Percentiles rank a stretch among this genome's conserved stretches.
These are phyloP conservation scores for Thunnus albacares DNA, from an alignment of 2,797 vertebrate genomes.

Conservation along the genomic window DNA sequence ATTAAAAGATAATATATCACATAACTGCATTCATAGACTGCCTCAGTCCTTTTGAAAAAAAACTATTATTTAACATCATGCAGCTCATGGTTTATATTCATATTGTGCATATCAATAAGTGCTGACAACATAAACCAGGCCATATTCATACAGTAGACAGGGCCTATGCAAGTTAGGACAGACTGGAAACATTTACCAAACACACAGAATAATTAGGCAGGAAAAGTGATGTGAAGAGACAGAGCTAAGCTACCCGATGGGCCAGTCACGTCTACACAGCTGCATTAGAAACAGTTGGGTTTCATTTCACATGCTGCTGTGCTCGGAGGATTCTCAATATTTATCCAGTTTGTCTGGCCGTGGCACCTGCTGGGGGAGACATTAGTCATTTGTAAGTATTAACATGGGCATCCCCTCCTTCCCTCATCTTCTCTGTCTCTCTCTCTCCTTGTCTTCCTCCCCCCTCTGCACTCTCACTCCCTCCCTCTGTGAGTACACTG, in stretches of 20 bases:
- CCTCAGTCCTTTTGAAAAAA: not conserved
- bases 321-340: conserved; percentile 84
- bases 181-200: conserved; percentile 59
- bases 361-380: conserved; percentile 87
- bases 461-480: conserved; percentile 80
- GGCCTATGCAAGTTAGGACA: conserved; percentile 25
- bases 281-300: conserved; percentile 82
- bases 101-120: conserved; percentile 45
- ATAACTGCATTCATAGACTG: not conserved
- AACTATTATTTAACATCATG: not conserved
- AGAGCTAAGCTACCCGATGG: conserved; percentile 58
- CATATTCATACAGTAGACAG: conserved; percentile 36
- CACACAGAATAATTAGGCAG: conserved; percentile 73
- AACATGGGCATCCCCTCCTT: conserved; percentile 83
- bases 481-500: conserved; percentile 85
- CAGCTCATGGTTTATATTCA: not conserved
- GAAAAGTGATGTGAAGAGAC: conserved; percentile 60
- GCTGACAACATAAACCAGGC: conserved; percentile 23
- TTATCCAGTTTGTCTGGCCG: conserved; percentile 86
- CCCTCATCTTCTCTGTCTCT: conserved; percentile 73
- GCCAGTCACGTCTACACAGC: conserved; percentile 69
- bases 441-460: conserved; percentile 65
- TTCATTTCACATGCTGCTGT: conserved; percentile 81
- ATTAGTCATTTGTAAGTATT: conserved; percentile 89
- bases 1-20: conserved; percentile 14